Conservation (phyloP, 2,888 invertebrate genomes). For the Stenchaetothrips biformis region DNA sequence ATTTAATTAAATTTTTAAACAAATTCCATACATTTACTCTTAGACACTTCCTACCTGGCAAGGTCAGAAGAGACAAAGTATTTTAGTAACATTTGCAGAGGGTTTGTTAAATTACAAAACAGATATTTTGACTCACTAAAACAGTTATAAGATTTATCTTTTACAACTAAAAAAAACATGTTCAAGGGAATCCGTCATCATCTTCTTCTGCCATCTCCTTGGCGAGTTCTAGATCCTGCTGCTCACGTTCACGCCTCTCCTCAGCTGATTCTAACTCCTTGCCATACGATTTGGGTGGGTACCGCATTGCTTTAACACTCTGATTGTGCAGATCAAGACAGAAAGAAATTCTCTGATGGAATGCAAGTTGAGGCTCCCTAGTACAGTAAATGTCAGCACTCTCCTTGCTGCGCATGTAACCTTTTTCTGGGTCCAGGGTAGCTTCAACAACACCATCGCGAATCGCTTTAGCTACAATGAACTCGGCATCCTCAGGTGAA, state of each 20-base stretch:
- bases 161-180: too few species aligned
- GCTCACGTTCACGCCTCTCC: conserved; percentile 91
- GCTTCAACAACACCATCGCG: conserved; percentile 98
- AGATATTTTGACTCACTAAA: too few species aligned
- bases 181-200: conserved; percentile 60
- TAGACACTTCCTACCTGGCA: too few species aligned
- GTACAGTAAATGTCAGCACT: conserved; percentile 96
- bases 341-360: conserved; percentile 94
- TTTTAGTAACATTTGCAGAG: too few species aligned
- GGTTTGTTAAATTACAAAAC: too few species aligned
- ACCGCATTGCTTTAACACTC: conserved; percentile 98
- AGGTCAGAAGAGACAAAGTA: too few species aligned
- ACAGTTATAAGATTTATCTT: too few species aligned
- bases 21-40: too few species aligned
- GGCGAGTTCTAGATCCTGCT: conserved; percentile 97
- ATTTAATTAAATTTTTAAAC: too few species aligned
- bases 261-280: conserved; percentile 97
- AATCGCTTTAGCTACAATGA: conserved; percentile 96
- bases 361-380: conserved; percentile 90
- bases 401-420: conserved; percentile 96
- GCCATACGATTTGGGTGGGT: conserved; percentile 97
- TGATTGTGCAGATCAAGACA: conserved; percentile 97
- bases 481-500: conserved; percentile 96
- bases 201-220: conserved; percentile 99
- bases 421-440: conserved; percentile 88